phyloP scores from a whole-genome alignment of 2,888 invertebrate genomes.

The Plebejus argus region DNA sequence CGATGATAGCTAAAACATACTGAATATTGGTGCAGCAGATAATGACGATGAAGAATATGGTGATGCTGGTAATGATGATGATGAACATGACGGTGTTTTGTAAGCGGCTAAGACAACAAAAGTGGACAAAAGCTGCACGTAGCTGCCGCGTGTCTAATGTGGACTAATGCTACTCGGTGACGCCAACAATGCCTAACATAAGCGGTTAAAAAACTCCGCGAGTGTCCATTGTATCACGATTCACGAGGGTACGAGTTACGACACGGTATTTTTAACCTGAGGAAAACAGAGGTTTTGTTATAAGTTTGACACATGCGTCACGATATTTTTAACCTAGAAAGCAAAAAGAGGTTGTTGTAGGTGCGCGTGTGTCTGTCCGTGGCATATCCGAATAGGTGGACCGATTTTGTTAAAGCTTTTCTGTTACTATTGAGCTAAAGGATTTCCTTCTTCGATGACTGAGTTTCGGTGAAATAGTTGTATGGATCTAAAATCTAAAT shows the following conservation, averaged over 20 bases:
- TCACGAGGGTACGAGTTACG: background rate
- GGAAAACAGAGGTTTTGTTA: background rate
- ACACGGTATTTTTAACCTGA: background rate
- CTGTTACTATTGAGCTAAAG: too few relatives aligned
- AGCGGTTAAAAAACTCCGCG: conserved; percentile 30
- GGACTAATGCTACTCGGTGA: conserved; percentile 55
- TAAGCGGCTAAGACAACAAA: conserved; percentile 25
- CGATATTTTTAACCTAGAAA: too few relatives aligned
- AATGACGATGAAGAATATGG: background rate
- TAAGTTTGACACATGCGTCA: too few relatives aligned
- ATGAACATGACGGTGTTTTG: conserved; percentile 6
- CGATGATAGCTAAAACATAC: too few relatives aligned
- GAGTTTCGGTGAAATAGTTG: too few relatives aligned
- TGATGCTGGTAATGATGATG: background rate
- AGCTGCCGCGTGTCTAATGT: conserved; percentile 62
- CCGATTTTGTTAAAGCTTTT: too few relatives aligned
- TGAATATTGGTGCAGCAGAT: background rate
- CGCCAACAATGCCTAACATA: conserved; percentile 36
- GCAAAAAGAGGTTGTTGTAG: too few relatives aligned
- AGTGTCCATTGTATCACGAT: conserved; percentile 34
- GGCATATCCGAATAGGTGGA: too few relatives aligned
- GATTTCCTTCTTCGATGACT: too few relatives aligned
- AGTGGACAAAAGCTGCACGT: conserved; percentile 47
- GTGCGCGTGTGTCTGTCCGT: too few relatives aligned
- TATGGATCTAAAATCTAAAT: too few relatives aligned